A percentile compares a stretch with the other conserved stretches of the same genome.
Evolutionary conservation across 1,140 invertebrate genomes (phyloP).

Genomic region (Elymnias hypermnestra): DNA sequence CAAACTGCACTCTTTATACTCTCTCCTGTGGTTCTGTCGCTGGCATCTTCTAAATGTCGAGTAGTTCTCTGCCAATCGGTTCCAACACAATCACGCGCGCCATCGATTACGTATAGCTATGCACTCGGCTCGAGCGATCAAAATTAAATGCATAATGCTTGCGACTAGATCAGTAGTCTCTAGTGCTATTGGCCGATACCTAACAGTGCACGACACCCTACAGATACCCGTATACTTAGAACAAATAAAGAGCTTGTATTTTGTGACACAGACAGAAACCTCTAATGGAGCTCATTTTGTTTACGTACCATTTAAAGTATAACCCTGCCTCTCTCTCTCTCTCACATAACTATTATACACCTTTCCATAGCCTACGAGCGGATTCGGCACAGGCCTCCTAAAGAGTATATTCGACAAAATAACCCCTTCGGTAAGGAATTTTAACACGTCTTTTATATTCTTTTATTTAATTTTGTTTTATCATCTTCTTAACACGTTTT

Average conservation of each 20-base stretch:
- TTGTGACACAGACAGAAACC: conserved; percentile 68
- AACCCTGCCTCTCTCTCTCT: conserved; percentile 63
- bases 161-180: conserved; percentile 71
- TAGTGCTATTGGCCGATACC: conserved; percentile 72
- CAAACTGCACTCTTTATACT: conserved; percentile 76
- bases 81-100: conserved; percentile 60
- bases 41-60: conserved; percentile 66
- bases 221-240: conserved; percentile 53
- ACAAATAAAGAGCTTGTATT: conserved; percentile 73
- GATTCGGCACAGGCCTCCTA: conserved; percentile 77
- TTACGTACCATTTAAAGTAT: conserved; percentile 57
- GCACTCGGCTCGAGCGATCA: conserved; percentile 69
- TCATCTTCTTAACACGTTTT: conserved; percentile 48
- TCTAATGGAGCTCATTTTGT: conserved; percentile 55
- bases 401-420: conserved; percentile 79
- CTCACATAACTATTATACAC: conserved; percentile 75
- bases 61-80: conserved; percentile 58
- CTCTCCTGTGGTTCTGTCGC: conserved; percentile 71
- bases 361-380: conserved; percentile 75
- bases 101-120: conserved; percentile 56
- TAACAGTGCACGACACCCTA: conserved; percentile 70
- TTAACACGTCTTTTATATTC: conserved; percentile 69
- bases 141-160: conserved; percentile 74
- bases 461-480: conserved; percentile 39
- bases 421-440: conserved; percentile 77